Conservation (phyloP, 2,797 vertebrate genomes). For the Lophius americanus region DNA sequence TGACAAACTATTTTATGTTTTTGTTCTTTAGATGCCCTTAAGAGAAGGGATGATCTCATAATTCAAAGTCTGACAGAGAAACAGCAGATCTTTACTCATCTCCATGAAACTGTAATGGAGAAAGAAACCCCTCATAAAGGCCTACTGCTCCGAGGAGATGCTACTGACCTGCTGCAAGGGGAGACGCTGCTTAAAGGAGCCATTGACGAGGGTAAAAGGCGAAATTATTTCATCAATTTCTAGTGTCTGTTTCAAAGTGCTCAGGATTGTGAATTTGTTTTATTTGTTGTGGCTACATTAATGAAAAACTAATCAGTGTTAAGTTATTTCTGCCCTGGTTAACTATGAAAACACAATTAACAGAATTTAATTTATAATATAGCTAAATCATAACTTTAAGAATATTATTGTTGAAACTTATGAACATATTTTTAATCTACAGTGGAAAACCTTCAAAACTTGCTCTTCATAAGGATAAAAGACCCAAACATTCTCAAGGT, state of each 20-base stretch:
- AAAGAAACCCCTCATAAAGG: conserved; percentile 69
- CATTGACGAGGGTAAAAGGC: conserved; percentile 83
- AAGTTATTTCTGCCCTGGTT: not conserved
- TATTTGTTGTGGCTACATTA: not conserved
- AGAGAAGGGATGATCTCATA: conserved; percentile 82
- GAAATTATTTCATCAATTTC: not conserved
- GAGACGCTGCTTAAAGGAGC: conserved; percentile 83
- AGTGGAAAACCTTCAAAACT: conserved; percentile 89
- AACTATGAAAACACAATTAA: not conserved
- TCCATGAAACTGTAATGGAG: conserved; percentile 76
- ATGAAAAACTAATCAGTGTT: not conserved
- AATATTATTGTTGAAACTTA: not conserved
- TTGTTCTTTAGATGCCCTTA: conserved; percentile 77
- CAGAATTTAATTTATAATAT: not conserved
- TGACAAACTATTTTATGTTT: not conserved
- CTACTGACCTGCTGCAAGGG: conserved; percentile 84
- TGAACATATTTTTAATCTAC: conserved; percentile 28
- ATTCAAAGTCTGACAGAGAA: conserved; percentile 85
- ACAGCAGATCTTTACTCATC: conserved; percentile 84
- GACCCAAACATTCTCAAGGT: conserved; percentile 45
- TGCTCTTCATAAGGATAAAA: conserved; percentile 75
- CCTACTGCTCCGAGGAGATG: conserved; percentile 80
- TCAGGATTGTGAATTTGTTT: not conserved
- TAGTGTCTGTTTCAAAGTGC: not conserved
- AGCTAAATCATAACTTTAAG: not conserved